Evolutionary conservation across 2,888 invertebrate species (phyloP).

Genomic region (Osmoderma eremita): DNA sequence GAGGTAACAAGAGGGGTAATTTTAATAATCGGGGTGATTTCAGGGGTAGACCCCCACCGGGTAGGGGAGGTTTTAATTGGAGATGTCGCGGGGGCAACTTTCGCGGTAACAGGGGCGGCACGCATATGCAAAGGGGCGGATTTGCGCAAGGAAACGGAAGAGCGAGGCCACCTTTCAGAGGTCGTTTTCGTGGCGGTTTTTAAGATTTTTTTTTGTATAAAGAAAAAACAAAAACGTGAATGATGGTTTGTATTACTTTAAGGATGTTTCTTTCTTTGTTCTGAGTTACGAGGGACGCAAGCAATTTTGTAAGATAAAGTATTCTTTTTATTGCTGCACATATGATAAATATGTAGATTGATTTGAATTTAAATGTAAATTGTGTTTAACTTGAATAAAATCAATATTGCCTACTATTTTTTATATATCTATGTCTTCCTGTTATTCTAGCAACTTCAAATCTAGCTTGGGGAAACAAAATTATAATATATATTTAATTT

Average conservation of each 20-base stretch:
- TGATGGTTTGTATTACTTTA: constrained; percentile 33
- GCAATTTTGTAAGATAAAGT: constrained; percentile 22
- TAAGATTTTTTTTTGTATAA: constrained; percentile 17
- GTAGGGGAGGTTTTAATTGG: constrained; percentile 40
- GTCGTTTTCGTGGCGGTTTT: constrained; percentile 41
- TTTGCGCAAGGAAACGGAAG: constrained; percentile 13
- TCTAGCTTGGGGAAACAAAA: not conserved
- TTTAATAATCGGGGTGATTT: constrained; percentile 51
- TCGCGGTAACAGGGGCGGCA: constrained; percentile 43
- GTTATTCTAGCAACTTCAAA: constrained; percentile 11
- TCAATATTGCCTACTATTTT: constrained; percentile 32
- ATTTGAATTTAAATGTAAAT: constrained; percentile 35
- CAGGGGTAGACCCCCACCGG: constrained; percentile 42
- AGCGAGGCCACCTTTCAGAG: constrained; percentile 34
- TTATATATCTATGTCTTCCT: constrained; percentile 30
- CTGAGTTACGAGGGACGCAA: constrained; percentile 8
- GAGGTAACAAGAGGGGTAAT: constrained; percentile 51
- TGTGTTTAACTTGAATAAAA: constrained; percentile 37
- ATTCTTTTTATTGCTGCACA: constrained; percentile 24
- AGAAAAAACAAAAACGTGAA: constrained; percentile 14
- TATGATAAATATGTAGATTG: constrained; percentile 24
- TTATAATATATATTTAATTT: not conserved
- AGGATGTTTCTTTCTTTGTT: constrained; percentile 16
- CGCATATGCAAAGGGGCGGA: constrained; percentile 8
- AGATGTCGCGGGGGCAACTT: constrained; percentile 38